Percentiles rank a stretch among this genome's conserved stretches.
Evolutionary conservation across 2,888 invertebrate genomes (phyloP).

Genomic region (Cantharis flavilabris): DNA sequence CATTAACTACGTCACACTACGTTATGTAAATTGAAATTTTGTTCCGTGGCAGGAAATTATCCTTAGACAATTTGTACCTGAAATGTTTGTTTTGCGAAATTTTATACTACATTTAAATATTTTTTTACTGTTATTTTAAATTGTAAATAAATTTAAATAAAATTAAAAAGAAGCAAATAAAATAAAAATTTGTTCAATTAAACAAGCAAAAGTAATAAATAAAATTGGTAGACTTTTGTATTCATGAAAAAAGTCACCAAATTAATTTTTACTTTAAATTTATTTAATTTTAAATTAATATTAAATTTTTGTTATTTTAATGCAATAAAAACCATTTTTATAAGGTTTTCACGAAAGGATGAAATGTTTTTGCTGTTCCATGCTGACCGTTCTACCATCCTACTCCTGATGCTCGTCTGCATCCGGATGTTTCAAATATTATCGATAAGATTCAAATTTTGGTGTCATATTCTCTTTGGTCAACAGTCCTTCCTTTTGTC

Average conservation of each 20-base stretch:
- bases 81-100: background rate
- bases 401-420: too few relatives aligned
- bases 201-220: background rate
- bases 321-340: background rate
- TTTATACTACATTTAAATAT: background rate
- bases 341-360: background rate
- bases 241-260: background rate
- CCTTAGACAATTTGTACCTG: background rate
- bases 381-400: too few relatives aligned
- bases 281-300: background rate
- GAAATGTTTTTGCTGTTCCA: background rate
- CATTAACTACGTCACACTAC: background rate
- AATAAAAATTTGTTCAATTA: constrained; percentile 6
- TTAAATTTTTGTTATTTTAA: background rate
- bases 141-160: background rate
- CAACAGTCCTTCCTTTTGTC: background rate
- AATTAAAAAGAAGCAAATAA: constrained; percentile 6
- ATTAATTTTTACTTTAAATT: background rate
- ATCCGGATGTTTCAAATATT: too few relatives aligned
- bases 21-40: background rate
- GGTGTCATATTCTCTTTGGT: background rate
- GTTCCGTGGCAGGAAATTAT: background rate
- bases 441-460: too few relatives aligned
- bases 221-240: background rate
- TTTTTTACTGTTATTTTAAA: background rate